Percentiles rank a stretch among this genome's conserved stretches.
Evolutionary conservation across 1,140 invertebrate genomes (phyloP).

Genomic region (Delia radicum): DNA sequence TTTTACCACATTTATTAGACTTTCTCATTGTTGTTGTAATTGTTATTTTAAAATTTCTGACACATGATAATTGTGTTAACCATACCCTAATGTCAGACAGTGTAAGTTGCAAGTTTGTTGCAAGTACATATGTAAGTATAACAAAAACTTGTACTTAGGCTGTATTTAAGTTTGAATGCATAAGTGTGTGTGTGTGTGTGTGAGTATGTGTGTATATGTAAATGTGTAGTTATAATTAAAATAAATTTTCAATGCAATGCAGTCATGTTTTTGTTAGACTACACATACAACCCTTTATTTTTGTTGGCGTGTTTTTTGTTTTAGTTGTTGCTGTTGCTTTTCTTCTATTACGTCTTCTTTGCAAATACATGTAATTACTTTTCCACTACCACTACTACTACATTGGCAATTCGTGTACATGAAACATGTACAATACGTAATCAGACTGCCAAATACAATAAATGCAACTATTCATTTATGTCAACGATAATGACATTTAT

Average conservation of each 20-base stretch:
- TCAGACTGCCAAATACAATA: slow-evolving; percentile 48
- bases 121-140: too few species aligned
- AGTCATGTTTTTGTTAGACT: slow-evolving; percentile 8
- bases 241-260: slow-evolving; percentile 11
- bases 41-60: neutral
- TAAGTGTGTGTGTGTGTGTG: neutral
- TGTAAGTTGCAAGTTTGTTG: neutral
- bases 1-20: too few species aligned
- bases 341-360: neutral
- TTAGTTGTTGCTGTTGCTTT: neutral
- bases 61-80: slow-evolving; percentile 24
- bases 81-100: neutral
- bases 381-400: neutral
- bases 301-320: too few species aligned
- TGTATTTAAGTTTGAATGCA: neutral
- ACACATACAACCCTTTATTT: neutral
- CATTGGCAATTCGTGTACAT: neutral
- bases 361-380: slow-evolving; percentile 9
- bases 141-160: slow-evolving; percentile 1
- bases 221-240: slow-evolving; percentile 13
- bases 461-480: slow-evolving; percentile 55
- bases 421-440: neutral
- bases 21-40: neutral
- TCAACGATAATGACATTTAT: slow-evolving; percentile 52
- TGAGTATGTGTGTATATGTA: neutral